Conservation (phyloP, 2,888 invertebrate species). For the Heliconius ismenius region DNA sequence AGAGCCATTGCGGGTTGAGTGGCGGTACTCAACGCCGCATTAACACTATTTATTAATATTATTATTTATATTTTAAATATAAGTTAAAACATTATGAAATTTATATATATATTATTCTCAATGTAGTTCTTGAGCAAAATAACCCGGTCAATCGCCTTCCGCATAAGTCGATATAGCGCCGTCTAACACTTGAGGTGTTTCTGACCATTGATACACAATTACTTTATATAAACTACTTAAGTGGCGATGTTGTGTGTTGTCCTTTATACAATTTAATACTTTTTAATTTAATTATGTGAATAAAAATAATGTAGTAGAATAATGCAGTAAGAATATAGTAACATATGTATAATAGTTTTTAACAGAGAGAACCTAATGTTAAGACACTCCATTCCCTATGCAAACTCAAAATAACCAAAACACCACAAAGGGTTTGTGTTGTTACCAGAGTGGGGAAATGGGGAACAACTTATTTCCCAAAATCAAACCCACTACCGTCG, state of each 20-base stretch:
- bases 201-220: conserved; percentile 41
- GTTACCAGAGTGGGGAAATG: no score
- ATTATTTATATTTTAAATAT: no score
- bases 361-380: no score
- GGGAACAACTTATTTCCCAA: no score
- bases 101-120: not conserved
- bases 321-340: no score
- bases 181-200: conserved; percentile 65
- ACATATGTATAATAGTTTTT: not conserved
- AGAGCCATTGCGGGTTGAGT: not conserved
- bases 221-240: conserved; percentile 32
- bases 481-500: no score
- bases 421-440: no score
- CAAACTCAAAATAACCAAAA: no score
- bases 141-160: conserved; percentile 56
- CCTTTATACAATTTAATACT: not conserved
- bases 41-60: no score
- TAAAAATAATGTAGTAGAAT: not conserved
- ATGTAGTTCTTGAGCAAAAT: conserved; percentile 36
- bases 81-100: not conserved
- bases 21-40: not conserved
- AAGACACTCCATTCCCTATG: no score
- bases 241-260: conserved; percentile 14
- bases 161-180: conserved; percentile 49
- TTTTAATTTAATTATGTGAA: not conserved